Evolutionary conservation across 2,113 vertebrate genomes (phyloP).

Genomic region (Rousettus leschenaultii): DNA sequence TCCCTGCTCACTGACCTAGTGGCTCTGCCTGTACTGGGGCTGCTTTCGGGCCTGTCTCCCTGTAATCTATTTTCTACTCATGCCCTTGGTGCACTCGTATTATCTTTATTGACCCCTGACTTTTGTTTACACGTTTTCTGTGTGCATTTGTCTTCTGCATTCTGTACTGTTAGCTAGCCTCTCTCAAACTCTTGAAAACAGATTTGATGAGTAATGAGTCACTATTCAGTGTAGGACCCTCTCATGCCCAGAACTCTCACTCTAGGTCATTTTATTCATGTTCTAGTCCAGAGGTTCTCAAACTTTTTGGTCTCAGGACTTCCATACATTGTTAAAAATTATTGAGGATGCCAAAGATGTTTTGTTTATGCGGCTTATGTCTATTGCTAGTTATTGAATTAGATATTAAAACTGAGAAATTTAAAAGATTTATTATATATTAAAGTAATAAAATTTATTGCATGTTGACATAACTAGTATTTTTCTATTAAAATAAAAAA

Average conservation of each 20-base stretch:
- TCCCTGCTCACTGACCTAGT: fast-evolving
- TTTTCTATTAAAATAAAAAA: background rate
- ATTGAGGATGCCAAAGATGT: background rate
- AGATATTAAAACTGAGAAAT: background rate
- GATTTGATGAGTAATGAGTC: too few species aligned
- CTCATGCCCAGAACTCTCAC: background rate
- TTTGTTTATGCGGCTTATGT: background rate
- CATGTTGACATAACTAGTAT: background rate
- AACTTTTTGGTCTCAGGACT: background rate
- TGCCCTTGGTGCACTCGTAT: background rate
- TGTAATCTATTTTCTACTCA: background rate
- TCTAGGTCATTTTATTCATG: background rate
- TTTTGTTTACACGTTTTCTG: background rate
- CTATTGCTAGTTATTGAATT: background rate
- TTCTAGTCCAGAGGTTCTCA: background rate
- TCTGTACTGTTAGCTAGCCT: background rate
- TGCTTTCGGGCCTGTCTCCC: background rate
- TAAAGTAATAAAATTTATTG: background rate
- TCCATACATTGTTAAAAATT: background rate
- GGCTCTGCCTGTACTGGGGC: background rate
- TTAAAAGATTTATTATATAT: background rate
- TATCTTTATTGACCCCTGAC: background rate
- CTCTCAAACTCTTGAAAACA: background rate
- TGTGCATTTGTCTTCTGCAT: background rate
- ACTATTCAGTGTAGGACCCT: background rate